phyloP scores from a whole-genome alignment of 2,797 vertebrate genomes.

The Psittacula echo region DNA sequence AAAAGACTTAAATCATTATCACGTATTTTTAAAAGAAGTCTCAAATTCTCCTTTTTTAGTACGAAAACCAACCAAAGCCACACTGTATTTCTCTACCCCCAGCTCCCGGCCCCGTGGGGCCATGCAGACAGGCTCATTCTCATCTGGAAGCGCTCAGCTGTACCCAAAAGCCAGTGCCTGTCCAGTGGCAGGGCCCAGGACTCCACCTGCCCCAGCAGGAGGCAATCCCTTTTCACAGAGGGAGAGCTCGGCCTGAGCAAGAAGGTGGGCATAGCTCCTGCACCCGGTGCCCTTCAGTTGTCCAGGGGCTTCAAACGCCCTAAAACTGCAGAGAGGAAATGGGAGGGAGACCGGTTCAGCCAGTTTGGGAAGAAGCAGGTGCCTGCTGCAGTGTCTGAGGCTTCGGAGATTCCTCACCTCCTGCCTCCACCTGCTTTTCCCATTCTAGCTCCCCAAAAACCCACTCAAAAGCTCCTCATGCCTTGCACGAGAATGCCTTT shows the following conservation, averaged over 20 bases:
- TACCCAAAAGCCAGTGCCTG: background rate
- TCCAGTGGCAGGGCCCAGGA: background rate
- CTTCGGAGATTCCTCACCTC: slow-evolving; percentile 12
- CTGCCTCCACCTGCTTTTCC: background rate
- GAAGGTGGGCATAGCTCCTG: background rate
- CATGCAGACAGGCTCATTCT: background rate
- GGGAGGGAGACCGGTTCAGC: slow-evolving; percentile 7
- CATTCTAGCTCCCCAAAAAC: background rate
- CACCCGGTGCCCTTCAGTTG: rapidly evolving
- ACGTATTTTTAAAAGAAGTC: background rate
- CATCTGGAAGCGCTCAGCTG: background rate
- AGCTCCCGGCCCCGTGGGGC: background rate
- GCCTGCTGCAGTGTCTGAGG: background rate
- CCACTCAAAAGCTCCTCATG: background rate
- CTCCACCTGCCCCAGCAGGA: background rate
- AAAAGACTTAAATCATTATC: background rate
- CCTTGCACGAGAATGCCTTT: rapidly evolving
- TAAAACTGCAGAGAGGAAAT: background rate
- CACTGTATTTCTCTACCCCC: background rate
- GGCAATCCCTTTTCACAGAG: background rate
- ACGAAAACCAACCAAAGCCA: background rate
- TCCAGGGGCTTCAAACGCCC: background rate
- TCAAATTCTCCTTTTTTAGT: background rate
- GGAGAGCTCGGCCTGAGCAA: background rate
- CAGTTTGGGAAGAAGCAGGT: slow-evolving; percentile 49